Percentiles rank a stretch among this genome's conserved stretches.
Conservation (phyloP, 2,113 vertebrate genomes). For the Arenaria interpres region DNA sequence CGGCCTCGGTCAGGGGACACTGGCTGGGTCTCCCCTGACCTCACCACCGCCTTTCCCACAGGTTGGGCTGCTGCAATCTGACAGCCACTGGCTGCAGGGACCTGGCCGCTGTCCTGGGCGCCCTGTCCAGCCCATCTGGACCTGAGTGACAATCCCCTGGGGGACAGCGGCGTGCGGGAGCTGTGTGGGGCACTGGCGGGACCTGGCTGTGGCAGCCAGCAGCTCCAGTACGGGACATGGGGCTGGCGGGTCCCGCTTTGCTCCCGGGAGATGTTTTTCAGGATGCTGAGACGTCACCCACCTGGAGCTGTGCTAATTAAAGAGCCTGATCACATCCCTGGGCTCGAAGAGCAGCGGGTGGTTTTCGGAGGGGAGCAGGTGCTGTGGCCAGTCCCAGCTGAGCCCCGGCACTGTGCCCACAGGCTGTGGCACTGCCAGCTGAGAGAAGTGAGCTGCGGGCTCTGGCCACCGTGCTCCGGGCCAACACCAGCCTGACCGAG, state of each 20-base stretch:
- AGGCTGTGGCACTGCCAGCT: not conserved
- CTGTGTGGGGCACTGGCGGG: not conserved
- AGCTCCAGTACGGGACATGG: not conserved
- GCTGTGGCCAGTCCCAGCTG: not conserved
- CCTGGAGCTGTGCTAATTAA: not conserved
- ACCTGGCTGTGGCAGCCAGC: not conserved
- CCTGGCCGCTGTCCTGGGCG: accelerated
- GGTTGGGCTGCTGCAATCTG: not conserved
- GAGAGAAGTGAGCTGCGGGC: not conserved
- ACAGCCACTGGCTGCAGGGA: not conserved
- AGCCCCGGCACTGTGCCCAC: not conserved
- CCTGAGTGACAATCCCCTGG: not conserved
- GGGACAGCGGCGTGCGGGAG: not conserved
- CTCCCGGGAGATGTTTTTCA: not conserved
- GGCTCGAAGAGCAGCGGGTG: not conserved
- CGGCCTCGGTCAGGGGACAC: not conserved
- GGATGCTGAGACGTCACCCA: not conserved
- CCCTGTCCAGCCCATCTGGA: not conserved
- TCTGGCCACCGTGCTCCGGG: not conserved
- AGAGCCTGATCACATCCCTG: too few species aligned
- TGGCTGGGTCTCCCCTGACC: not conserved
- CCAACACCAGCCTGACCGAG: not conserved
- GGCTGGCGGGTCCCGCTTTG: not conserved
- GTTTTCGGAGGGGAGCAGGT: not conserved
- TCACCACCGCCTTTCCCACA: not conserved